Conservation (phyloP, 2,113 vertebrate genomes). For the Stictonetta naevosa region DNA sequence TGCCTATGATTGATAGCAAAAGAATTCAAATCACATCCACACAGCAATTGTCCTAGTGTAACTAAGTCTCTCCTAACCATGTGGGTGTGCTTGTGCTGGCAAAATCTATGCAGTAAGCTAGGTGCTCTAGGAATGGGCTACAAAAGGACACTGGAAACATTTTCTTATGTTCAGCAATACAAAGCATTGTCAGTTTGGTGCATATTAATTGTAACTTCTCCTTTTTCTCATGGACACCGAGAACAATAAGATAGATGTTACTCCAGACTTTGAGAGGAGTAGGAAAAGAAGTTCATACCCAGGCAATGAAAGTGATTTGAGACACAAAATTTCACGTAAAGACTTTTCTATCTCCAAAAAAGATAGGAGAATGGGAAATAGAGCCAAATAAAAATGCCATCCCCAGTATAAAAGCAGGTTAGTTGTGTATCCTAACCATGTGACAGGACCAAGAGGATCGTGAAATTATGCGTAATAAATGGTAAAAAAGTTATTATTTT, state of each 20-base stretch:
- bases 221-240: background rate
- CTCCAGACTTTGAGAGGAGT: background rate
- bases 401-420: background rate
- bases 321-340: background rate
- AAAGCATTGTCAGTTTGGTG: background rate
- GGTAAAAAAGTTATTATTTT: background rate
- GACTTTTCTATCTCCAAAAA: background rate
- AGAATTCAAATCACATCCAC: slow-evolving; percentile 58
- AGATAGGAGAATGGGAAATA: background rate
- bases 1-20: slow-evolving; percentile 52
- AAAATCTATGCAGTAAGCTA: background rate
- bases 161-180: background rate
- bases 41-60: slow-evolving; percentile 40
- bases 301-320: background rate
- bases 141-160: background rate
- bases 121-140: background rate
- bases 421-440: background rate
- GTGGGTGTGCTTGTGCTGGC: background rate
- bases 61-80: background rate
- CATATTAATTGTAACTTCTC: background rate
- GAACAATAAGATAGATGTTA: background rate
- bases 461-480: background rate
- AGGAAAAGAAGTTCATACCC: background rate
- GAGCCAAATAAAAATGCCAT: background rate
- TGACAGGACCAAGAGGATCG: background rate